Conservation (phyloP, 2,888 invertebrate species). For the Clostera curtula region DNA sequence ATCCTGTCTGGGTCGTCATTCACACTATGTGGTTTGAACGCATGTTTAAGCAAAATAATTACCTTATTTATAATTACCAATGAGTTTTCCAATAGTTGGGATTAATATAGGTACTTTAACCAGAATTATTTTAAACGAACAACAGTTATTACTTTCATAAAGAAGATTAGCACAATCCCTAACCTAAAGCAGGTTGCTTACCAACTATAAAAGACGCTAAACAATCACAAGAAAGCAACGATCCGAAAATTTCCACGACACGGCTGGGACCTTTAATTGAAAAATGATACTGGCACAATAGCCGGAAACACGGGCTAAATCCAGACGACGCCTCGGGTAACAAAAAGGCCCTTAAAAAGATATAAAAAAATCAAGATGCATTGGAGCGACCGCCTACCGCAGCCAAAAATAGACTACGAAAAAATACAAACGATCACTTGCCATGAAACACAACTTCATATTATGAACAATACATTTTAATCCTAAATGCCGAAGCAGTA, state of each 20-base stretch:
- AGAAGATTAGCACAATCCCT: too few relatives aligned
- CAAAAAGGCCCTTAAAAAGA: constrained; percentile 53
- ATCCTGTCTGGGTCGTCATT: too few relatives aligned
- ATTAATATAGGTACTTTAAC: too few relatives aligned
- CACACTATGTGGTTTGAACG: too few relatives aligned
- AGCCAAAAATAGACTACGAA: constrained; percentile 66
- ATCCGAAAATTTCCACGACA: constrained; percentile 13
- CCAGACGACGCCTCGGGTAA: constrained; percentile 51
- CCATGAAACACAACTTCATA: constrained; percentile 5
- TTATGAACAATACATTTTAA: background rate
- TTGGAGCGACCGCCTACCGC: constrained; percentile 71
- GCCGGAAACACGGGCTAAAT: constrained; percentile 64
- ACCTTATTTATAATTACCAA: too few relatives aligned
- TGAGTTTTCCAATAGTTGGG: too few relatives aligned
- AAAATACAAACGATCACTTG: constrained; percentile 18
- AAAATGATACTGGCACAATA: constrained; percentile 52
- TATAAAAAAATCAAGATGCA: constrained; percentile 54
- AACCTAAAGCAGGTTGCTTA: too few relatives aligned
- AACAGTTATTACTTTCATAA: too few relatives aligned
- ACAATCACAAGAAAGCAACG: constrained; percentile 1
- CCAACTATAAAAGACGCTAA: background rate
- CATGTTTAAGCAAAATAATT: too few relatives aligned
- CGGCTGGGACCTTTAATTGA: constrained; percentile 40
- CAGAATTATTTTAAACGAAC: too few relatives aligned
- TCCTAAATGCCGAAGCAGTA: background rate